Conservation (phyloP, 2,113 vertebrate species). For the Callionymus lyra region DNA sequence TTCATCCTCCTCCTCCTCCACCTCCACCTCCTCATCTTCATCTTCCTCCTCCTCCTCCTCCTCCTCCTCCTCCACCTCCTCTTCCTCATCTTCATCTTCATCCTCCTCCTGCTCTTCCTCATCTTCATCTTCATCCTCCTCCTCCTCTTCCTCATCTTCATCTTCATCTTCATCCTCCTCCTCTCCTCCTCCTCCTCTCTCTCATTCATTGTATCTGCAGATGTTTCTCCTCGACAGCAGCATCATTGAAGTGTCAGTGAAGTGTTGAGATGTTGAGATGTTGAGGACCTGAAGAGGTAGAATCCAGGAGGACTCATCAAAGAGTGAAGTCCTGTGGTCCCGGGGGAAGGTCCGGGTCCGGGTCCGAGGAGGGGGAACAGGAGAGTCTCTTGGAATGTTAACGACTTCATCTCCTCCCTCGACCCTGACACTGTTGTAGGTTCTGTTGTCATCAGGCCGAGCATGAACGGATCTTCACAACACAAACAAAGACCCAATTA, state of each 20-base stretch:
- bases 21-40: constrained; percentile 7
- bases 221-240: constrained; percentile 59
- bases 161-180: constrained; percentile 1
- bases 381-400: constrained; percentile 71
- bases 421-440: constrained; percentile 39
- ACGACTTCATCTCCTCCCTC: constrained; percentile 62
- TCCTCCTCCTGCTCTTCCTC: constrained; percentile 14
- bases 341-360: constrained; percentile 35
- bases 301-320: too few relatives aligned
- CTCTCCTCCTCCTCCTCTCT: constrained; percentile 6
- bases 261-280: too few relatives aligned
- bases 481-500: constrained; percentile 60
- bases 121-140: constrained; percentile 7
- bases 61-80: constrained; percentile 8
- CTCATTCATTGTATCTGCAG: constrained; percentile 42
- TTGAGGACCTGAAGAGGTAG: too few relatives aligned
- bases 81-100: constrained; percentile 15
- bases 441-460: constrained; percentile 62
- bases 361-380: constrained; percentile 18
- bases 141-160: constrained; percentile 6
- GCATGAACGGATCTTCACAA: constrained; percentile 55
- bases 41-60: neutral
- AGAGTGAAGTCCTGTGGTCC: constrained; percentile 31
- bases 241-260: too few relatives aligned
- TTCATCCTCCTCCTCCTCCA: constrained; percentile 6